Base-by-base conservation (phyloP, 2,888 invertebrate species). In the Sarcophaga rosellei region DNA sequence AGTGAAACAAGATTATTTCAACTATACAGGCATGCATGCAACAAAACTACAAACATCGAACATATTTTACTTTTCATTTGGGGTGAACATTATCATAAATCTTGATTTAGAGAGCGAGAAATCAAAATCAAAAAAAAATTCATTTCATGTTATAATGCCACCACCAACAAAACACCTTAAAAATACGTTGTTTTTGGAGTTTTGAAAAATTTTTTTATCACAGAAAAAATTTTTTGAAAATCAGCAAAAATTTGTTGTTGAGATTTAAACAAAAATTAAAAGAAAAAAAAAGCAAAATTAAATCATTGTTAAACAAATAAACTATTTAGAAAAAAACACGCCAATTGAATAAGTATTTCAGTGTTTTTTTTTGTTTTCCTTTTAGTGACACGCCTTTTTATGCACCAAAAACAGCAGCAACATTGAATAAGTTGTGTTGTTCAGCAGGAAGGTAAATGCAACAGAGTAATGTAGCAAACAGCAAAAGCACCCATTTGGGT, bases 1-100 rank as follows among this genome's bases (percentile, higher is more conserved):
- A 85, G 23, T 68, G n/a, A 75, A 82, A 85, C 72, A 82, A 77
- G 72, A 82, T 77, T 82, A 73, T 68, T 75, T 35, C 35, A 35
- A 35, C 35, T 35, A 35, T 35, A 35, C 35, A 35, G 35, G 35
- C 61, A 70, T 53, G 23, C 69, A 75, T 81, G 75, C 81, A 81
- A 81, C 47, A 81, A n/a, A n/a, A 21, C 63, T 59, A 76, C 76
- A 74, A 35, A 68, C 72, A 78, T 79, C 74, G 57, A 79, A 74
- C 59, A 63, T 70, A 84, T 83, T 80, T 83, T 72, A 59, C 59
- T 83, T 86, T 81, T 82, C 74, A 76, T 76, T 86, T 68, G 79
- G 85, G 79, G 78, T 83, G 86, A 80, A 86, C 82, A 86, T 86
- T 86, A 86, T 86, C 86, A 86, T 86, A 86, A 86, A 86, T 86